phyloP scores from a whole-genome alignment of 1,140 invertebrate genomes.

The Drosophila saltans region DNA sequence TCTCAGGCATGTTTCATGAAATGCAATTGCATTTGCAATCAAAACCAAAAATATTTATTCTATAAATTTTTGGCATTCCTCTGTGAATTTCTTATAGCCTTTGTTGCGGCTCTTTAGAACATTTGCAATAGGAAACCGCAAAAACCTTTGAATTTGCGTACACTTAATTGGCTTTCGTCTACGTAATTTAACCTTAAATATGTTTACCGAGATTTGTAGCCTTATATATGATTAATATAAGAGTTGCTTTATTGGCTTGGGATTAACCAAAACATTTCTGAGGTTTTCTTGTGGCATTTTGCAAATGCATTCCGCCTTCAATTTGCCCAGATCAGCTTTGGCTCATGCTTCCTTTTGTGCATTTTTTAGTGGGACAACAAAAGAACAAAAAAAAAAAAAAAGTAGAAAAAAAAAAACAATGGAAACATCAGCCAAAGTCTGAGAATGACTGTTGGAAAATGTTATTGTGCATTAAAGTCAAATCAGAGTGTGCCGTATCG shows the following conservation, averaged over 20 bases:
- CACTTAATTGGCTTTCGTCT: slow-evolving; percentile 62
- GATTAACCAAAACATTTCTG: slow-evolving; percentile 32
- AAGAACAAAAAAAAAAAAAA: neutral
- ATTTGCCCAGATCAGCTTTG: slow-evolving; percentile 41
- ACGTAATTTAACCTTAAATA: slow-evolving; percentile 25
- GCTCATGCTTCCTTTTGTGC: slow-evolving; percentile 40
- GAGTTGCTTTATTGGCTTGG: slow-evolving; percentile 1
- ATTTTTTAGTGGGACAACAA: slow-evolving; percentile 41
- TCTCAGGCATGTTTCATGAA: neutral
- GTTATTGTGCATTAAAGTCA: slow-evolving; percentile 79
- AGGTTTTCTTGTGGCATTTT: slow-evolving; percentile 42
- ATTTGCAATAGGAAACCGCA: slow-evolving; percentile 47
- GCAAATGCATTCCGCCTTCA: slow-evolving; percentile 61
- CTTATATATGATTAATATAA: slow-evolving; percentile 59
- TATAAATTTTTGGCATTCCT: slow-evolving; percentile 9
- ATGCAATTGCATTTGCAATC: slow-evolving; percentile 22
- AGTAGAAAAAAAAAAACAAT: neutral
- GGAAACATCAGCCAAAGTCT: slow-evolving; percentile 49
- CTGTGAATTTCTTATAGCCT: slow-evolving; percentile 40
- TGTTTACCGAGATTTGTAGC: slow-evolving; percentile 44
- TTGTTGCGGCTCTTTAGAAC: slow-evolving; percentile 49
- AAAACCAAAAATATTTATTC: slow-evolving; percentile 28
- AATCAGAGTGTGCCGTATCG: slow-evolving; percentile 66
- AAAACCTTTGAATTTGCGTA: slow-evolving; percentile 40
- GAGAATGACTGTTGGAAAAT: slow-evolving; percentile 44